These are phyloP conservation scores for Caenorhabditis macrosperma DNA, from an alignment of 2,888 invertebrate genomes.

Conservation along the genomic window DNA sequence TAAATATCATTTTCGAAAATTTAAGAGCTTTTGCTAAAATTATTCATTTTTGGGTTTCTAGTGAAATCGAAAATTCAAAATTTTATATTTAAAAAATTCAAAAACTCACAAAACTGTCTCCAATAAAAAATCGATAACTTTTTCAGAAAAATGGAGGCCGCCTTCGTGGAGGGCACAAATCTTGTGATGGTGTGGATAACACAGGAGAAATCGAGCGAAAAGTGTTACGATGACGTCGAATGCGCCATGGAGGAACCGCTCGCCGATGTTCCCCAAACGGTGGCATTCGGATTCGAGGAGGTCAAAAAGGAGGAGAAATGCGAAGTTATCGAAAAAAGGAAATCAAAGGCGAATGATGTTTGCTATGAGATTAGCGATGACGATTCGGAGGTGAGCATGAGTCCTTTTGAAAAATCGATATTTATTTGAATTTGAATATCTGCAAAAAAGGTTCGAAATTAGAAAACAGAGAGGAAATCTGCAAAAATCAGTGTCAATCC, in stretches of 20 bases:
- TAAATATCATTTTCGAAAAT: no score
- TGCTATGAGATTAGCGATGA: conserved; percentile 59
- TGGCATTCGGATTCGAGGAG: conserved; percentile 68
- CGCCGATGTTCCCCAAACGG: conserved; percentile 9
- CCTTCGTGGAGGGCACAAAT: conserved; percentile 77
- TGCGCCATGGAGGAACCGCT: conserved; percentile 69
- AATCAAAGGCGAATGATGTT: conserved; percentile 58
- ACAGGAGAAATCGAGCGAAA: conserved; percentile 66
- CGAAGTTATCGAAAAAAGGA: conserved; percentile 29
- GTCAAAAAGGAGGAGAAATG: conserved; percentile 41
- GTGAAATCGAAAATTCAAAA: neutral
- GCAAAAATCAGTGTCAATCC: no score
- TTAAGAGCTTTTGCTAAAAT: no score
- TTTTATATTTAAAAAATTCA: neutral
- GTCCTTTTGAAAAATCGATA: no score
- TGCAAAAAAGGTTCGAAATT: no score
- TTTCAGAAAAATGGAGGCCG: conserved; percentile 76
- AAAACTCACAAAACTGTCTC: no score
- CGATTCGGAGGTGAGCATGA: conserved; percentile 43
- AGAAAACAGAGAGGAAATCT: no score
- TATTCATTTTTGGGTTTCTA: neutral
- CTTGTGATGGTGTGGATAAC: conserved; percentile 77
- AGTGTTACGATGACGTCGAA: conserved; percentile 75
- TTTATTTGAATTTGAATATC: no score
- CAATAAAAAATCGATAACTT: no score